Evolutionary conservation across 2,797 vertebrate genomes (phyloP).

Genomic region (Sternotherus odoratus): DNA sequence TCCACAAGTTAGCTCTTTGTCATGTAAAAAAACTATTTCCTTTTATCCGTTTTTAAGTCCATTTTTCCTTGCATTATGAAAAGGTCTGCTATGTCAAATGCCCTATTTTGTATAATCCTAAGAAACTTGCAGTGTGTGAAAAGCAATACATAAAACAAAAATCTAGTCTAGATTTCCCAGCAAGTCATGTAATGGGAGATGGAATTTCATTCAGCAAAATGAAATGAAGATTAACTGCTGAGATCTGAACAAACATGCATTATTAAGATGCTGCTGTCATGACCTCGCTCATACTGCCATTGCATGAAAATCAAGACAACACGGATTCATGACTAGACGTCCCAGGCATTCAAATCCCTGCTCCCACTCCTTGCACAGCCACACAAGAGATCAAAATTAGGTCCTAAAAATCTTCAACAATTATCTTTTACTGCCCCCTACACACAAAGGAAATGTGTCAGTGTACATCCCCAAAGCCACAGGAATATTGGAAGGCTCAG

Average conservation of each 20-base stretch:
- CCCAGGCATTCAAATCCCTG: not conserved
- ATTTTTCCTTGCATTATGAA: fast-evolving
- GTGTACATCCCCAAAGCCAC: fast-evolving
- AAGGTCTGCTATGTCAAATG: not conserved
- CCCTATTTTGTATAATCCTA: not conserved
- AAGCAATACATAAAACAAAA: not conserved
- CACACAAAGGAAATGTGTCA: not conserved
- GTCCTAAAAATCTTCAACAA: not conserved
- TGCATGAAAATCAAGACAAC: not conserved
- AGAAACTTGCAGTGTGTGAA: not conserved
- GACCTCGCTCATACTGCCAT: not conserved
- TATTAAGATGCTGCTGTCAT: not conserved
- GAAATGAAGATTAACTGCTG: not conserved
- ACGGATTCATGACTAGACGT: not conserved
- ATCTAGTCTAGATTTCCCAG: not conserved
- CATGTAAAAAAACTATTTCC: not conserved
- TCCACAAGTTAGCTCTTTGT: not conserved
- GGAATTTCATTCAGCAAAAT: not conserved
- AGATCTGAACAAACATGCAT: not conserved
- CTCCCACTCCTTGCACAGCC: fast-evolving
- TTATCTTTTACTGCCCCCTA: not conserved
- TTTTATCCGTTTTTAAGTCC: not conserved
- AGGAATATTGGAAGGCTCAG: not conserved
- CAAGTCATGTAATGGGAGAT: not conserved
- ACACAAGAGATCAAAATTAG: not conserved